Evolutionary conservation across 1,140 invertebrate genomes (phyloP), one percentile per base, ranked within the genome.

Genomic region (Mycetomoellerius zeteki): DNA sequence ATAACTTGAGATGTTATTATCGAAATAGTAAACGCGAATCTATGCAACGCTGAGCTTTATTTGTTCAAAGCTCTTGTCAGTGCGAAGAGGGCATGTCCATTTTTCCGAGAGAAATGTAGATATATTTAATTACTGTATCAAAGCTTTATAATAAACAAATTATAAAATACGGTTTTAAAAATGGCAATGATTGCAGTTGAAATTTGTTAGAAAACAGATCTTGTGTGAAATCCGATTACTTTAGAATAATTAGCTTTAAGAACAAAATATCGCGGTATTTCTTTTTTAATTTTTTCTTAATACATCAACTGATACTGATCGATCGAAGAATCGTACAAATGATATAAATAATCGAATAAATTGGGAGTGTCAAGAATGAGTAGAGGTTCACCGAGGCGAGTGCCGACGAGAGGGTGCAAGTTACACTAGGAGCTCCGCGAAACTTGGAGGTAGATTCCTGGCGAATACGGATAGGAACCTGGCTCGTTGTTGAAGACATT

Each of bases 401-500:
- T 30, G 21, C 33, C 67, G 19, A 47, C 52, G 8, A 60, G 27
- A 75, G 21, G 30, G 56, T 82, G n/a, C 54, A 21, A 84, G 54
- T 30, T 47, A 7, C 47, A 84, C 80, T 77, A 21, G n/a, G 16
- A 85, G 33, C 30, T 43, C 21, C 24, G 21, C 50, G 30, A n/a
- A 7, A 24, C 30, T 81, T 24, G 10, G 33, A 21, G 37, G 19
- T 50, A n/a, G 16, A 4, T 47, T 60, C 33, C 24, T 33, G 52
- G 56, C 8, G 16, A 73, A 52, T 67, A 67, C 64, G n/a, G 33
- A 50, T 33, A 80, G 52, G 27, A 62, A 67, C 50, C 62, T 86
- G 19, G 62, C 60, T 58, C 77, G 33, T 30, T 58, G 16, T n/a
- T 50, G 62, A 56, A 80, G 73, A 54, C 52, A 84, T 75, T 72